phyloP scores from a whole-genome alignment of 30 jellyfish, hydroid and myxozoan genomes.

The Aurelia sp. region DNA sequence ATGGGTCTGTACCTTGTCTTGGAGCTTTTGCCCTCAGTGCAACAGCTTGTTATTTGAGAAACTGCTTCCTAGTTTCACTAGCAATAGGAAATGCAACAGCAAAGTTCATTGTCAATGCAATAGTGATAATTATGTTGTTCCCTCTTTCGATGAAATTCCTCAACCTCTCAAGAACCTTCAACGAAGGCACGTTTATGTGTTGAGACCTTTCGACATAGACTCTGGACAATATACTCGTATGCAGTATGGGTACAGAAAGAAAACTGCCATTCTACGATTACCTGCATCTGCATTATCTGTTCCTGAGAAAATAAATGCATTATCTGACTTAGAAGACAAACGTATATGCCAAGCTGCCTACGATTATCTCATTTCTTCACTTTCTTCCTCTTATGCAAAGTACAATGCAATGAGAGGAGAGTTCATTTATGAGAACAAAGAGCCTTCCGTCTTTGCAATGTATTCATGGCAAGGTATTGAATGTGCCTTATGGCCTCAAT shows the following conservation, averaged over 20 bases:
- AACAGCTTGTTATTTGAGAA: background rate
- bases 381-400: background rate
- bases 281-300: background rate
- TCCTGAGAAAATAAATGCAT: background rate
- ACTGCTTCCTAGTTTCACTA: background rate
- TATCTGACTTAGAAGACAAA: background rate
- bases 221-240: background rate
- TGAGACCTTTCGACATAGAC: conserved; percentile 40
- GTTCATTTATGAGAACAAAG: background rate
- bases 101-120: background rate
- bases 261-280: conserved; percentile 6
- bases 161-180: background rate
- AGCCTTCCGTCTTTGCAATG: background rate
- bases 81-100: background rate
- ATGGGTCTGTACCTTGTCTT: no score
- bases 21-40: background rate
- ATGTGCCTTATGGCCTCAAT: no score
- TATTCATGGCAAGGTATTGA: conserved; percentile 30
- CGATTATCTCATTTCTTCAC: background rate
- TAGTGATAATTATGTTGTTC: conserved; percentile 9
- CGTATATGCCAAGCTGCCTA: background rate
- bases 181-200: background rate
- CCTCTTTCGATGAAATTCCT: background rate
- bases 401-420: background rate
- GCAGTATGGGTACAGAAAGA: conserved; percentile 25